Evolutionary conservation across 2,113 vertebrate genomes (phyloP).

Genomic region (Corvus cornix): DNA sequence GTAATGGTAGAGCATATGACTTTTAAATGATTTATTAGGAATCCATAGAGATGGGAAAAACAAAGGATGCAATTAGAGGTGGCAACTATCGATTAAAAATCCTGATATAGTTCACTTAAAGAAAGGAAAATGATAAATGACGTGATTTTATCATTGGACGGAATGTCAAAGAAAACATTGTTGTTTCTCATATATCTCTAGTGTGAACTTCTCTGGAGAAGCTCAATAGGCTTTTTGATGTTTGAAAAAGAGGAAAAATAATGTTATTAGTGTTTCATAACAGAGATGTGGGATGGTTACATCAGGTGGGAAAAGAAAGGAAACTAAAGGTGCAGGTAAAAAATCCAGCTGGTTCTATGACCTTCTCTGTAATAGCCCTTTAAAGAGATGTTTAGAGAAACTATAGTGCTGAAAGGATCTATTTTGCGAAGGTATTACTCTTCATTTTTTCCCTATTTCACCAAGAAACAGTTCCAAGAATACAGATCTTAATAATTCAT

Average conservation of each 20-base stretch:
- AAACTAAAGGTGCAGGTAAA: background rate
- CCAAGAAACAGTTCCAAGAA: background rate
- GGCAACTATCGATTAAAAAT: slow-evolving; percentile 49
- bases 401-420: background rate
- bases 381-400: background rate
- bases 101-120: background rate
- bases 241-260: background rate
- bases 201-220: slow-evolving; percentile 8
- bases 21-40: slow-evolving; percentile 51
- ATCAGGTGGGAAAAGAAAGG: background rate
- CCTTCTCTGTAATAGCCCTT: background rate
- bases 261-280: background rate
- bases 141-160: background rate
- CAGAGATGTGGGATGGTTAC: background rate
- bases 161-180: background rate
- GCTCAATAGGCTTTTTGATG: background rate
- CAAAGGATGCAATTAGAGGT: slow-evolving; percentile 37
- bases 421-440: background rate
- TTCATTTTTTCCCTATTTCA: background rate
- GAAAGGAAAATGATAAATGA: slow-evolving; percentile 42
- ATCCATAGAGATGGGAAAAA: slow-evolving; percentile 45
- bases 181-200: background rate
- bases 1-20: background rate
- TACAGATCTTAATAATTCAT: background rate
- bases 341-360: background rate